phyloP scores from a whole-genome alignment of 2,797 vertebrate species.

The Anguilla obscura region DNA sequence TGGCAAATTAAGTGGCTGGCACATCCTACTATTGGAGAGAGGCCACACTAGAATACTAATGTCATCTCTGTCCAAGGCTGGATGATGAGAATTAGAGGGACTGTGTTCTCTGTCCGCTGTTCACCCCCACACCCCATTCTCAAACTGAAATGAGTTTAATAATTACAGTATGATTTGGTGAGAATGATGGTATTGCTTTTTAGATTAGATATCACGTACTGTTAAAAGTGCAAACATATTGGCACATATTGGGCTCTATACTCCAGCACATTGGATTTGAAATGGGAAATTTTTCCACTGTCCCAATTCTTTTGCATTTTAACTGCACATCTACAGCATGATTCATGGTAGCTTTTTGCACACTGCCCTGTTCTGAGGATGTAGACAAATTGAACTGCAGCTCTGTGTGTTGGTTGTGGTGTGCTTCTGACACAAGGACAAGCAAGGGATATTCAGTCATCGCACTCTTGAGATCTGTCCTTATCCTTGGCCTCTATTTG shows the following conservation, averaged over 20 bases:
- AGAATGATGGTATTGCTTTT: neutral
- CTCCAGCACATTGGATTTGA: neutral
- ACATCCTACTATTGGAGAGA: slow-evolving; percentile 61
- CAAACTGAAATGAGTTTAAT: neutral
- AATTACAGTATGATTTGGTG: slow-evolving; percentile 2
- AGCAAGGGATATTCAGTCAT: neutral
- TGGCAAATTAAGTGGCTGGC: slow-evolving; percentile 75
- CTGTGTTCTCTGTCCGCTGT: neutral
- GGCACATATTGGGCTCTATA: too few relatives aligned
- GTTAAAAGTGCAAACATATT: too few relatives aligned
- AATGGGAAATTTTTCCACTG: neutral
- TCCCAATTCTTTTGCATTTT: neutral
- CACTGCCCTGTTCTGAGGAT: neutral
- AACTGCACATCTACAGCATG: neutral
- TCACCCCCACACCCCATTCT: neutral
- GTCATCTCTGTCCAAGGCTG: slow-evolving; percentile 59
- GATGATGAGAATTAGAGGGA: slow-evolving; percentile 34
- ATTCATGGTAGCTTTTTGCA: neutral
- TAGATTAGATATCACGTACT: neutral
- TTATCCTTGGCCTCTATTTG: neutral
- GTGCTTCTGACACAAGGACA: neutral
- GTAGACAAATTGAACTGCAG: neutral
- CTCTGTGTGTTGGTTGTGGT: neutral
- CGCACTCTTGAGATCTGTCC: neutral
- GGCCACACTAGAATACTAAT: slow-evolving; percentile 70